These are phyloP conservation scores for Dryas iulia DNA, from an alignment of 1,140 invertebrate genomes.

Conservation along the genomic window DNA sequence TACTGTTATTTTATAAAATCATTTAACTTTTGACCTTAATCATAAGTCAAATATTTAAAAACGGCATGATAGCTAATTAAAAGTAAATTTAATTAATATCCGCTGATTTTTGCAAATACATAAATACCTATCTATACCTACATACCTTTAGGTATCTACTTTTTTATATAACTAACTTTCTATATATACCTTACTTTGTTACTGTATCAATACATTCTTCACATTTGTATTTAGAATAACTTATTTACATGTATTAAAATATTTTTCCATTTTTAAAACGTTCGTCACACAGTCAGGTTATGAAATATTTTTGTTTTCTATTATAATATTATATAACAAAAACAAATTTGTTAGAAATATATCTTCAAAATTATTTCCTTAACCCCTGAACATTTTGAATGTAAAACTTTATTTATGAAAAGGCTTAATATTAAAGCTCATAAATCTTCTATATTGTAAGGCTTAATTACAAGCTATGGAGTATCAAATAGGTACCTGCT, in stretches of 20 bases:
- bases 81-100: not conserved
- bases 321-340: no score
- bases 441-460: conserved; percentile 37
- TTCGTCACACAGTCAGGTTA: no score
- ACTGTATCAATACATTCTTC: no score
- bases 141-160: no score
- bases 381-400: not conserved
- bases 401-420: not conserved
- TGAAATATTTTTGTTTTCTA: no score
- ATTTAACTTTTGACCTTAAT: conserved; percentile 30
- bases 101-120: not conserved
- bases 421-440: not conserved
- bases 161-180: no score
- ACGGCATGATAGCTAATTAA: not conserved
- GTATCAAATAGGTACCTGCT: conserved; percentile 14
- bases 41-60: not conserved
- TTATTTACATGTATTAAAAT: no score
- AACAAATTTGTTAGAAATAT: no score
- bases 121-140: no score
- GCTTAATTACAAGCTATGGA: conserved; percentile 34
- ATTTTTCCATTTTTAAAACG: no score
- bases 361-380: not conserved
- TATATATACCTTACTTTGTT: no score
- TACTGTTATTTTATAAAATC: conserved; percentile 30
- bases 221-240: no score